Evolutionary conservation across 2,888 invertebrate species (phyloP).

Genomic region (Athalia rosae): DNA sequence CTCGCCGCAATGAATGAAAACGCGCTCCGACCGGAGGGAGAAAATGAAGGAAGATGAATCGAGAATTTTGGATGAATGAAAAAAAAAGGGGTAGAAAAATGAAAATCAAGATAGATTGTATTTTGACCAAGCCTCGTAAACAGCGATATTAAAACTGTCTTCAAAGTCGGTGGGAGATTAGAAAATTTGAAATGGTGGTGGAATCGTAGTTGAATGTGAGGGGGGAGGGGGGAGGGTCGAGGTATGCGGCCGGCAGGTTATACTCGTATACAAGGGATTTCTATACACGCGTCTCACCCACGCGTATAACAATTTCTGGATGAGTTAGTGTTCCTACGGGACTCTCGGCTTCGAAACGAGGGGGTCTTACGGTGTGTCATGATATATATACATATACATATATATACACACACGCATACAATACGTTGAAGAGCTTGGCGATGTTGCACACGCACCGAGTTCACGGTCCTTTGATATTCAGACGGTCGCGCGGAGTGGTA

Average conservation of each 20-base stretch:
- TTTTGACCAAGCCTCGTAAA: neutral
- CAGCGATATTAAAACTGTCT: neutral
- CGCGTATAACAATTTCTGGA: constrained; percentile 45
- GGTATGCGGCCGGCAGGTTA: constrained; percentile 10
- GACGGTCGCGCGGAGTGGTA: neutral
- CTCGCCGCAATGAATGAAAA: too few species aligned
- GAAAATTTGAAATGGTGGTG: neutral
- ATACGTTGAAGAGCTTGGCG: neutral
- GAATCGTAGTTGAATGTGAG: neutral
- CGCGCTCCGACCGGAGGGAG: too few species aligned
- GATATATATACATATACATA: constrained; percentile 4
- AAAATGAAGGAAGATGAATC: too few species aligned
- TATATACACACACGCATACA: neutral
- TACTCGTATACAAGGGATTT: neutral
- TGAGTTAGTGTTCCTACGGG: constrained; percentile 40
- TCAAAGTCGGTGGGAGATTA: neutral
- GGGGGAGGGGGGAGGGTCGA: neutral
- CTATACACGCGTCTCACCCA: constrained; percentile 43
- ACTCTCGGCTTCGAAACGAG: constrained; percentile 17
- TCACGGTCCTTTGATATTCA: constrained; percentile 36
- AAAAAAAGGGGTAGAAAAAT: too few species aligned
- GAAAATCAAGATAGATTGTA: too few species aligned
- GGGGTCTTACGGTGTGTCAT: neutral
- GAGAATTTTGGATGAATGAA: too few species aligned
- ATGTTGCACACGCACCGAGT: too few species aligned